These are phyloP conservation scores for Microcebus jonahi DNA, from an alignment of 2,113 vertebrate species.

Conservation along the genomic window DNA sequence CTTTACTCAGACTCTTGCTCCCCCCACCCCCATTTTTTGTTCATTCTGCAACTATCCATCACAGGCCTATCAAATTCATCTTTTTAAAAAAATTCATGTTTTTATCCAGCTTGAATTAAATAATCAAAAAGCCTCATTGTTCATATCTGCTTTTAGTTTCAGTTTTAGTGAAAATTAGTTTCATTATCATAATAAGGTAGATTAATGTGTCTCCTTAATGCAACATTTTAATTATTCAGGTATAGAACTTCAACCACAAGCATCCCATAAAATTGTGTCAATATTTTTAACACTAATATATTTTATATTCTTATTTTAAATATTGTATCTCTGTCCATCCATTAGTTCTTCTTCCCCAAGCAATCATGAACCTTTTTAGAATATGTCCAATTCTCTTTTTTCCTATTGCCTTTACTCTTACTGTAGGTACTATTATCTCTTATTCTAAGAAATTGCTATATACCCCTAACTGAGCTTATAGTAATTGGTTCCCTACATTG, in stretches of 20 bases:
- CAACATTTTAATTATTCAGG: conserved; percentile 27
- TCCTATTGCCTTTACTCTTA: not conserved
- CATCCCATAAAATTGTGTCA: not conserved
- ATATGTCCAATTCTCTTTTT: not conserved
- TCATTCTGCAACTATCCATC: not conserved
- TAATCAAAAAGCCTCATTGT: not conserved
- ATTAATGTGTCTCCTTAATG: not conserved
- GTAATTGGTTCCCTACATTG: not conserved
- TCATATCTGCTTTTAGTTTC: not conserved
- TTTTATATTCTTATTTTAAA: not conserved
- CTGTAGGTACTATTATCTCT: not conserved
- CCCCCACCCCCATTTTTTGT: fast-evolving
- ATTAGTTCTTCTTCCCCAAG: not conserved
- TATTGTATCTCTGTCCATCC: not conserved
- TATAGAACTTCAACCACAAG: not conserved
- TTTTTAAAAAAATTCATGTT: not conserved
- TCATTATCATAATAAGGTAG: conserved; percentile 17
- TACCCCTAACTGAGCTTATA: not conserved
- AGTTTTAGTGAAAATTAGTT: conserved; percentile 39
- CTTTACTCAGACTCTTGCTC: not conserved
- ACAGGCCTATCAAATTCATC: not conserved
- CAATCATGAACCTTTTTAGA: not conserved
- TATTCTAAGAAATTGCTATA: not conserved
- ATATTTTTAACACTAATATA: not conserved
- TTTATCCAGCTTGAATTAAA: conserved; percentile 9